These are phyloP conservation scores for Folsomia candida DNA, from an alignment of 2,888 invertebrate species.

Conservation along the genomic window DNA sequence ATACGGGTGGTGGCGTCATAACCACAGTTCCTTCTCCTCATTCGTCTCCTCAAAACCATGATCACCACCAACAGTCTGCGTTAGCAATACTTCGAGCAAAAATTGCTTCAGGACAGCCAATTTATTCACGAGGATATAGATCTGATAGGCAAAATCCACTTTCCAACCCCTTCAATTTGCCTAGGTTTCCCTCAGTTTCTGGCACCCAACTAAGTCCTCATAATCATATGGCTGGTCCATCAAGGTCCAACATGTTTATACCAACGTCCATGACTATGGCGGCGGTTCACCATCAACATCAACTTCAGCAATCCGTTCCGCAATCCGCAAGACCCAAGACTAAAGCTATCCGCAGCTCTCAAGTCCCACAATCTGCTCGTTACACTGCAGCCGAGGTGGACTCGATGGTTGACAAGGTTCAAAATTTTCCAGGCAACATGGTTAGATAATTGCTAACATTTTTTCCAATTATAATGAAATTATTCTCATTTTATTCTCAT, in stretches of 20 bases:
- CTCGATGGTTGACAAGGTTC: constrained; percentile 46
- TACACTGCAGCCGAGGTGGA: constrained; percentile 49
- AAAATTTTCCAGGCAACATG: constrained; percentile 45
- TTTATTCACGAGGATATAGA: background rate
- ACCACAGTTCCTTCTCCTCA: background rate
- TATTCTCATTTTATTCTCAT: no score
- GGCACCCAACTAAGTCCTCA: background rate
- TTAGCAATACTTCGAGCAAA: background rate
- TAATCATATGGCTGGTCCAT: background rate
- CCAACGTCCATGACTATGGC: background rate
- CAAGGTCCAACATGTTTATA: background rate
- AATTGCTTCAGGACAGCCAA: background rate
- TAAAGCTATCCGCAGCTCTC: constrained; percentile 45
- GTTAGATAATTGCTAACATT: no score
- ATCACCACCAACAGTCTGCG: background rate
- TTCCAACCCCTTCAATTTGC: background rate
- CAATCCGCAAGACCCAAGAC: constrained; percentile 28
- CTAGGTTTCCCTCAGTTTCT: background rate
- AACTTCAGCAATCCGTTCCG: background rate
- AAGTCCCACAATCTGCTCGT: constrained; percentile 45
- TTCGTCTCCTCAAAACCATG: background rate
- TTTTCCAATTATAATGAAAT: no score
- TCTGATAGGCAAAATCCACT: background rate
- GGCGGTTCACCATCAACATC: background rate
- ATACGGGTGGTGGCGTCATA: background rate